phyloP scores from a whole-genome alignment of 2,113 vertebrate genomes.

The Brachyhypopomus occidentalis region DNA sequence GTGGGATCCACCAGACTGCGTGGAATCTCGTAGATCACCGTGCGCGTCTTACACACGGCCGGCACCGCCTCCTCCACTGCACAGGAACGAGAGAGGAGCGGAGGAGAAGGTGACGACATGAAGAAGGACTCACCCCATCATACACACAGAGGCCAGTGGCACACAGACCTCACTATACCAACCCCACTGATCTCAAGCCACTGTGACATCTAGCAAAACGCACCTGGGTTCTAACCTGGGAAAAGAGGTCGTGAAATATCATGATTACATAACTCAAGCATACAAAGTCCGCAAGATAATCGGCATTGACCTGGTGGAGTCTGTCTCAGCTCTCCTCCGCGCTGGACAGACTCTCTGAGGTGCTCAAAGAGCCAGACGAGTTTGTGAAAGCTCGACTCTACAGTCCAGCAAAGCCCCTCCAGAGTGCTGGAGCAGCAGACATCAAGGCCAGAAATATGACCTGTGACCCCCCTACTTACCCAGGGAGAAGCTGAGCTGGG shows the following conservation, averaged over 20 bases:
- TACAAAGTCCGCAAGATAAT: background rate
- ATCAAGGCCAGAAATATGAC: constrained; percentile 21
- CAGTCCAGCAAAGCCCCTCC: constrained; percentile 22
- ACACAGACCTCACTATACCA: background rate
- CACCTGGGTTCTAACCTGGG: background rate
- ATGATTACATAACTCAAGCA: background rate
- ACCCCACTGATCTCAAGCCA: background rate
- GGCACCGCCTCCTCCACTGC: constrained; percentile 91
- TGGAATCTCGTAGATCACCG: constrained; percentile 97
- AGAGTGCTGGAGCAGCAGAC: background rate
- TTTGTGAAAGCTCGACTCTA: constrained; percentile 58
- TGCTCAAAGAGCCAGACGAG: constrained; percentile 47
- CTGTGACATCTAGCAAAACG: background rate
- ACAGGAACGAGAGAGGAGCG: constrained; percentile 19
- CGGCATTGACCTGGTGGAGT: background rate
- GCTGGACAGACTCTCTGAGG: background rate
- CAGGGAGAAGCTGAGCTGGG: constrained; percentile 7
- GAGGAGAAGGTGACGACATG: constrained; percentile 14
- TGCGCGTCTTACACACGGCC: constrained; percentile 92
- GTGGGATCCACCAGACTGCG: constrained; percentile 97
- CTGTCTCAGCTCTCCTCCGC: background rate
- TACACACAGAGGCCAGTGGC: background rate
- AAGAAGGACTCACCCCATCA: background rate
- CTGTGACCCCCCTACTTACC: constrained; percentile 13
- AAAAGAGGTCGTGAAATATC: background rate